phyloP scores from a whole-genome alignment of 2,113 vertebrate genomes.

The Hydrolagus affinis region DNA sequence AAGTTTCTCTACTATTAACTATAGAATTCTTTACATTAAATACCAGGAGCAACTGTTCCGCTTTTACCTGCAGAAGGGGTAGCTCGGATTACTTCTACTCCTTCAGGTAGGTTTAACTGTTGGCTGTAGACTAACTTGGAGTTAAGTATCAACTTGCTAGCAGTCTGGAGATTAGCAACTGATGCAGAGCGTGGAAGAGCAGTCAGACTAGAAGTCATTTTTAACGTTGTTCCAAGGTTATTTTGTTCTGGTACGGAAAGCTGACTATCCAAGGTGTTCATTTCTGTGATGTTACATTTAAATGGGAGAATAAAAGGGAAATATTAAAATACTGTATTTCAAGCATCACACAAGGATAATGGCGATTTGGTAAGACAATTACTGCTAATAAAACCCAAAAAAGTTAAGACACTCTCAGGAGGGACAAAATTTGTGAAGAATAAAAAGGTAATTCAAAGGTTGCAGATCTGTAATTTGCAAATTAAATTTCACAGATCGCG shows the following conservation, averaged over 20 bases:
- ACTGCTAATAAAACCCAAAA: too few species aligned
- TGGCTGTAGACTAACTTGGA: constrained; percentile 86
- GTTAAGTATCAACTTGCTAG: constrained; percentile 92
- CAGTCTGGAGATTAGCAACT: constrained; percentile 90
- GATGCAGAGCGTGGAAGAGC: constrained; percentile 85
- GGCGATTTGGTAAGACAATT: too few species aligned
- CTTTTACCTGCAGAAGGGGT: constrained; percentile 87
- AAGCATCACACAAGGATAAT: too few species aligned
- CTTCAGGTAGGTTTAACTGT: constrained; percentile 74
- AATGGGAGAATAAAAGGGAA: constrained; percentile 31
- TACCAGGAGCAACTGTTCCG: constrained; percentile 3
- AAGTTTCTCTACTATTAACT: too few species aligned
- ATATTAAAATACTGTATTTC: not conserved
- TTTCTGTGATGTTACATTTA: constrained; percentile 53
- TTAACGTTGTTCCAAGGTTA: constrained; percentile 72
- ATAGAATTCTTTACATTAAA: not conserved
- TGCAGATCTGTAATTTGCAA: too few species aligned
- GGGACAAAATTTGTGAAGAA: too few species aligned
- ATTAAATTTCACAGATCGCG: too few species aligned
- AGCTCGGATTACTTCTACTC: constrained; percentile 85
- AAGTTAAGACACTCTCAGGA: too few species aligned
- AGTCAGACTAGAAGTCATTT: constrained; percentile 63
- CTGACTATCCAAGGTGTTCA: constrained; percentile 61
- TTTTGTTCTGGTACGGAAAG: constrained; percentile 65
- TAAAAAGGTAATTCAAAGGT: too few species aligned